Percentiles rank a stretch among this genome's conserved stretches.
Conservation (phyloP, 1,140 invertebrate genomes). For the Hycleus cichorii region DNA sequence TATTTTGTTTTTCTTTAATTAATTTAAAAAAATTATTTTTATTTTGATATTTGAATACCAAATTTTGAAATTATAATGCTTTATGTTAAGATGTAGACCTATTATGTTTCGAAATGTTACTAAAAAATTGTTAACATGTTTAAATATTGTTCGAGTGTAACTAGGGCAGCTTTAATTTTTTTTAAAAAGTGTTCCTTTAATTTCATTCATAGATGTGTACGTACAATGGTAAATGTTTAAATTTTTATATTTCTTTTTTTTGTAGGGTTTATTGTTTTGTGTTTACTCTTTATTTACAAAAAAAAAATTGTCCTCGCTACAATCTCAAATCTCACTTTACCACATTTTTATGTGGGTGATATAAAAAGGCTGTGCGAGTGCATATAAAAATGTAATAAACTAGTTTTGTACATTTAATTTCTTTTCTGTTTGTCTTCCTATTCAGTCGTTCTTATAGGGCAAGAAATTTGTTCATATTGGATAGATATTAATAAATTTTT, state of each 20-base stretch:
- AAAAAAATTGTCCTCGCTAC: slow-evolving; percentile 5
- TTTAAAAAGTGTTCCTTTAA: background rate
- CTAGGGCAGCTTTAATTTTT: slow-evolving; percentile 9
- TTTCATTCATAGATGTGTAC: background rate
- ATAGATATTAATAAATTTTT: no score
- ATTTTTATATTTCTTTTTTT: background rate
- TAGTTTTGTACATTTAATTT: slow-evolving; percentile 9
- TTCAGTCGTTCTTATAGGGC: no score
- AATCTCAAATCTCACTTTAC: slow-evolving; percentile 7
- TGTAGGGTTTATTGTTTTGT: background rate
- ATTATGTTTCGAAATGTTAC: no score
- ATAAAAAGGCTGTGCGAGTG: slow-evolving; percentile 13
- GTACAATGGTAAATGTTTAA: background rate
- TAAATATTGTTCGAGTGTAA: background rate
- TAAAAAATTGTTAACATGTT: no score
- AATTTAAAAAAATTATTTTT: no score
- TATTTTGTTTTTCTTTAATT: no score
- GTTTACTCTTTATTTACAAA: background rate
- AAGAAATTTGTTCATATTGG: no score
- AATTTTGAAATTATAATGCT: no score
- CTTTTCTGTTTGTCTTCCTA: no score
- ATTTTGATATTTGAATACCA: no score
- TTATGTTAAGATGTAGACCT: no score
- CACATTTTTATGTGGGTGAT: slow-evolving; percentile 9
- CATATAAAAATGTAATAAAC: slow-evolving; percentile 2